Conservation (phyloP, 2,797 vertebrate species). For the Phoxinus dragarum region DNA sequence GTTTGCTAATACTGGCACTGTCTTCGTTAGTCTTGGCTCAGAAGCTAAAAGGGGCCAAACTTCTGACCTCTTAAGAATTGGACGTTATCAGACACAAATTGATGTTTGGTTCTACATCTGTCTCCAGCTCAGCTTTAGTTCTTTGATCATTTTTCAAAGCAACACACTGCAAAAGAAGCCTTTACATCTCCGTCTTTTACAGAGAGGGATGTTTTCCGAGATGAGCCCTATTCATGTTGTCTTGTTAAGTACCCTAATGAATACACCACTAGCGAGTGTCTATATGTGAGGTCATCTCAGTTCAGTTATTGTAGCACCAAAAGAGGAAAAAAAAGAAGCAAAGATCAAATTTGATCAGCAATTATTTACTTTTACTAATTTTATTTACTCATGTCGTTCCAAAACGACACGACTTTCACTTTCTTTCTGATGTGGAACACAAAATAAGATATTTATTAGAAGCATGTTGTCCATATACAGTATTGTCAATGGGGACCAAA, state of each 20-base stretch:
- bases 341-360: not conserved
- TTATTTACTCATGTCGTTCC: not conserved
- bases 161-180: constrained; percentile 63
- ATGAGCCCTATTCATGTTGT: constrained; percentile 46
- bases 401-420: not conserved
- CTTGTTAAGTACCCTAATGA: constrained; percentile 59
- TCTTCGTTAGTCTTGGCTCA: constrained; percentile 74
- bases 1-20: constrained; percentile 63
- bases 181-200: constrained; percentile 60
- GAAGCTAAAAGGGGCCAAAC: constrained; percentile 67
- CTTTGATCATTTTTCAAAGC: constrained; percentile 83
- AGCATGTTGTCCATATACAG: not conserved
- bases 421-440: not conserved
- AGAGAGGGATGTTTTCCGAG: constrained; percentile 50
- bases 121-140: constrained; percentile 61
- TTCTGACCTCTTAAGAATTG: constrained; percentile 71
- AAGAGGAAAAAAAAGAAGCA: constrained; percentile 21
- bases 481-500: not conserved
- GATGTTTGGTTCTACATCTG: constrained; percentile 74
- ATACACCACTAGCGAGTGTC: constrained; percentile 39
- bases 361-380: not conserved
- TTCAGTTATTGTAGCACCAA: constrained; percentile 24
- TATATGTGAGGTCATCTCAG: constrained; percentile 49
- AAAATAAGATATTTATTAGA: not conserved
- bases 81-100: constrained; percentile 78